Percentiles rank a stretch among this genome's conserved stretches.
phyloP scores from a whole-genome alignment of 2,797 vertebrate genomes.

The Monodelphis domestica region DNA sequence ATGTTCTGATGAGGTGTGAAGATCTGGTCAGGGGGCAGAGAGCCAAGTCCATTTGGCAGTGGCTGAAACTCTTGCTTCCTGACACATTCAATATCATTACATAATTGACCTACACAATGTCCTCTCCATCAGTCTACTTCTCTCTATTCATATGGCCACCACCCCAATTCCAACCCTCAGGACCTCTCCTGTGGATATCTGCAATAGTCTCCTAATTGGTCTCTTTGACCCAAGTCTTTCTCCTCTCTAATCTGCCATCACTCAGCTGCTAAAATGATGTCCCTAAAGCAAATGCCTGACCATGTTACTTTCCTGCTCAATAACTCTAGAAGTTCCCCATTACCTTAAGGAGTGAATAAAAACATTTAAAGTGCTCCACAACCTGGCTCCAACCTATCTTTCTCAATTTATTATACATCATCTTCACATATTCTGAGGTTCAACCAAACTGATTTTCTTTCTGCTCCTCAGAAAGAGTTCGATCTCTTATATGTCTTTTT shows the following conservation, averaged over 20 bases:
- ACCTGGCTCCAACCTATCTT: neutral
- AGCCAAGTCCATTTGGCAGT: conserved; percentile 53
- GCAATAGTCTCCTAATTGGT: neutral
- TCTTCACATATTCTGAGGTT: neutral
- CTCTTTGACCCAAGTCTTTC: neutral
- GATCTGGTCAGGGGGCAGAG: neutral
- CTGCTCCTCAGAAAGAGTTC: neutral
- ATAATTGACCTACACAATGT: neutral
- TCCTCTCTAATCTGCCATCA: neutral
- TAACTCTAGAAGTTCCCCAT: neutral
- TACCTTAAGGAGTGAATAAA: neutral
- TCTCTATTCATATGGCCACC: neutral
- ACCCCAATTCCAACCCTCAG: neutral
- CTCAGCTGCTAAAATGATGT: neutral
- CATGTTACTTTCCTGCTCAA: neutral
- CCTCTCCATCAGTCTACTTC: neutral
- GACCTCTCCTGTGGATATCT: neutral
- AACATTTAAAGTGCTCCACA: neutral
- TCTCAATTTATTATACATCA: neutral
- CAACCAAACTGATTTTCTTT: neutral
- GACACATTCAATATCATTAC: conserved; percentile 15
- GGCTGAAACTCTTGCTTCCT: conserved; percentile 38
- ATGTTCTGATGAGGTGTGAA: conserved; percentile 15
- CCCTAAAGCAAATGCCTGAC: neutral
- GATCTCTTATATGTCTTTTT: neutral